Evolutionary conservation across 2,888 invertebrate species (phyloP), one percentile per base, ranked within the genome.

Genomic region (Pediacus dermestoides): DNA sequence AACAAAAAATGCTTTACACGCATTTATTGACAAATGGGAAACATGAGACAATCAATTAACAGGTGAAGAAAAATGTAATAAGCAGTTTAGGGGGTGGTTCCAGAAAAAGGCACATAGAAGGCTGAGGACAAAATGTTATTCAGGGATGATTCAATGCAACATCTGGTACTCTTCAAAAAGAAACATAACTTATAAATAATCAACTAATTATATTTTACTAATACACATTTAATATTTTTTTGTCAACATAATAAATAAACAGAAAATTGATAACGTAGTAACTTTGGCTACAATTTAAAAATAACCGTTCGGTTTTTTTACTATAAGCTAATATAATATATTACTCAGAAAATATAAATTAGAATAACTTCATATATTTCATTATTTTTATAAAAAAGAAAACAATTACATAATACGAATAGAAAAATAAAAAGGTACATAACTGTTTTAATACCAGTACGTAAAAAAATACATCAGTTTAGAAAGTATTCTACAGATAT

Each of bases 241-340:
- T 47, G 36, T 31, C 31, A 39, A 27, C 25, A 34, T 46, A 46
- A 49, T 52, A 46, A 47, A 44, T 43, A 52, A 57, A 58, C 54
- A 57, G 51, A 64, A 63, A 64, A 64, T 64, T 61, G 63, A 60
- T 60, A 64, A 61, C 60, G 23, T 23, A 23, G 28, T 64, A 66
- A 68, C 68, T 69, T 69, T 69, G 67, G 68, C 66, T 67, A 67
- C 57, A 60, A 58, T 55, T 56, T 58, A 60, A 55, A 60, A 57
- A 48, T 52, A 57, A 49, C 46, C 55, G 46, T 53, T 53, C 50
- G 38, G 39, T 23, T 23, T 23, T 3, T 23, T 4, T 23, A 9
- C 4, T 28, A 28, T 13, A 11, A 3, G 4, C 28, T 28, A 28
- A 10, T n/a, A 23, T 10, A 28, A 28, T 28, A 28, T 28, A 28